phyloP scores from a whole-genome alignment of 2,888 invertebrate species.

The Lithosia quadra region DNA sequence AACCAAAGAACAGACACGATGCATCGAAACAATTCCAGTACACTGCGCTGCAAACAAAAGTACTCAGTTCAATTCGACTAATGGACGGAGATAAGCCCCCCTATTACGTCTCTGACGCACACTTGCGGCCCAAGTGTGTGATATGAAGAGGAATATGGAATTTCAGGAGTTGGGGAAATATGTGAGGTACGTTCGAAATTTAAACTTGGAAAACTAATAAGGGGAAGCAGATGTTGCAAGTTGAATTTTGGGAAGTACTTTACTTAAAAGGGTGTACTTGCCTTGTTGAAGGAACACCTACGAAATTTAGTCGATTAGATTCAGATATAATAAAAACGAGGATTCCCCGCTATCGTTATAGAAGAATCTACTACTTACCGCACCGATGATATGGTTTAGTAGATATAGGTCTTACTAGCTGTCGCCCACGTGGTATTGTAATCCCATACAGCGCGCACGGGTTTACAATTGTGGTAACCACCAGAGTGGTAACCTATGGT shows the following conservation, averaged over 20 bases:
- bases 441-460: no score
- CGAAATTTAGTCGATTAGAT: no score
- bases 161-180: constrained; percentile 3
- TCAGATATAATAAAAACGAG: no score
- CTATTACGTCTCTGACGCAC: constrained; percentile 39
- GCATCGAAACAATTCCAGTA: constrained; percentile 46
- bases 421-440: no score
- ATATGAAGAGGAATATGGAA: constrained; percentile 28
- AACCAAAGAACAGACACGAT: constrained; percentile 22
- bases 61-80: constrained; percentile 63
- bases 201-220: background rate
- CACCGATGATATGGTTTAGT: no score
- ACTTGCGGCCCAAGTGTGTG: constrained; percentile 35
- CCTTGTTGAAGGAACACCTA: background rate
- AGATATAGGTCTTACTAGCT: no score
- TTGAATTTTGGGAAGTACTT: background rate
- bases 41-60: constrained; percentile 64
- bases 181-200: background rate
- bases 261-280: background rate
- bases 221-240: background rate
- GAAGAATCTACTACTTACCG: no score
- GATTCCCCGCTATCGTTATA: no score
- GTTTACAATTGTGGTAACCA: no score
- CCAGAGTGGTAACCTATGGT: no score
- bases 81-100: constrained; percentile 59